Conservation (phyloP, 1,140 invertebrate genomes). For the Drosophila ohnishii region DNA sequence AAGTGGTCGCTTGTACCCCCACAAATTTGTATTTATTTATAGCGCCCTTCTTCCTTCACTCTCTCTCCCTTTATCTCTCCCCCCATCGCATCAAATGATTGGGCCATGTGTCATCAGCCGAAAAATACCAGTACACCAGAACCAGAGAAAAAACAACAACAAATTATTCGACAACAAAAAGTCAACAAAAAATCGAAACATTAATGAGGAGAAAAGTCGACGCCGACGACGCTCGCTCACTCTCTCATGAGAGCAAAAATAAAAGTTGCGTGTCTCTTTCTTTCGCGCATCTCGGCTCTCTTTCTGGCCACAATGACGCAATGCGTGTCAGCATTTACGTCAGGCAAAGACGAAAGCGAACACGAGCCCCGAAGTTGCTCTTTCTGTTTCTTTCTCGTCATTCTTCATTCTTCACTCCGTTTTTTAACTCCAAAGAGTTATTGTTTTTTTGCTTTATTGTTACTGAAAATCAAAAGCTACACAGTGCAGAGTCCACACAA, state of each 20-base stretch:
- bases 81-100: conserved; percentile 38
- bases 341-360: conserved; percentile 33
- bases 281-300: conserved; percentile 9
- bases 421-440: conserved; percentile 14
- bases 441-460: conserved; percentile 1
- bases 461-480: conserved; percentile 22
- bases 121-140: conserved; percentile 8
- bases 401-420: conserved; percentile 12
- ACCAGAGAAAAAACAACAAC: conserved; percentile 6
- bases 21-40: conserved; percentile 25
- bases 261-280: conserved; percentile 7
- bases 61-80: background rate
- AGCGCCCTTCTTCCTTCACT: conserved; percentile 1
- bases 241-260: conserved; percentile 6
- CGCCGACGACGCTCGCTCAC: conserved; percentile 17
- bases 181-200: conserved; percentile 22
- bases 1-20: conserved; percentile 6
- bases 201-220: conserved; percentile 35
- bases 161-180: conserved; percentile 16
- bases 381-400: conserved; percentile 2
- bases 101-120: conserved; percentile 55
- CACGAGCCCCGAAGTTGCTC: conserved; percentile 19
- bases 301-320: conserved; percentile 56
- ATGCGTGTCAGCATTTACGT: conserved; percentile 66
- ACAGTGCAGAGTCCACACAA: conserved; percentile 12